These are phyloP conservation scores for Chrysina gloriosa DNA, from an alignment of 2,888 invertebrate genomes.

Conservation along the genomic window DNA sequence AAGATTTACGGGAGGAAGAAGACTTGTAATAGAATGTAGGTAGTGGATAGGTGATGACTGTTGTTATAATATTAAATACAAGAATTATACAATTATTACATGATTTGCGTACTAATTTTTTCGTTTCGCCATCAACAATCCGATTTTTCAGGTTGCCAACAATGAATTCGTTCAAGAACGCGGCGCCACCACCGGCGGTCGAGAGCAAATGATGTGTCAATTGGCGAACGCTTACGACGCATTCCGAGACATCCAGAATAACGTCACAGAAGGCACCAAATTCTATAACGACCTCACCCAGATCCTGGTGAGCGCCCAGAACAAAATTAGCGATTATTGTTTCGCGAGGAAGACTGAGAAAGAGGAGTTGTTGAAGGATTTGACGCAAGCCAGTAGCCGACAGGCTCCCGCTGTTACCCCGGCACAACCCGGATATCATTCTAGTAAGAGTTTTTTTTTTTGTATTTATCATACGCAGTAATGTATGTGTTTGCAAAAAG, in stretches of 20 bases:
- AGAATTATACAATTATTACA: too few relatives aligned
- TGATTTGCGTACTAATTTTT: too few relatives aligned
- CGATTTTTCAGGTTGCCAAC: constrained; percentile 66
- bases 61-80: background rate
- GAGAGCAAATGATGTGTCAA: constrained; percentile 85
- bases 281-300: constrained; percentile 95
- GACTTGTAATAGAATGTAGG: too few relatives aligned
- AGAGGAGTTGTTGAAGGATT: constrained; percentile 95
- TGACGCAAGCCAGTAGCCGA: constrained; percentile 85
- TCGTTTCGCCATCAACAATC: too few relatives aligned
- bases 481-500: too few relatives aligned
- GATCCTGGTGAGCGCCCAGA: constrained; percentile 89
- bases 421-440: constrained; percentile 71
- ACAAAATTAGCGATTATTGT: constrained; percentile 97
- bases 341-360: constrained; percentile 99
- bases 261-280: constrained; percentile 95
- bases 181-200: constrained; percentile 72
- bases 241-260: constrained; percentile 89
- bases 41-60: too few relatives aligned
- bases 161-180: constrained; percentile 72
- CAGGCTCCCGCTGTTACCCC: constrained; percentile 68
- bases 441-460: constrained; percentile 5
- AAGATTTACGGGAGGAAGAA: too few relatives aligned
- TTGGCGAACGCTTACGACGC: constrained; percentile 93
- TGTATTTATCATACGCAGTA: too few relatives aligned